phyloP scores from a whole-genome alignment of 1,140 invertebrate species.

The Geopemphigus sp. region DNA sequence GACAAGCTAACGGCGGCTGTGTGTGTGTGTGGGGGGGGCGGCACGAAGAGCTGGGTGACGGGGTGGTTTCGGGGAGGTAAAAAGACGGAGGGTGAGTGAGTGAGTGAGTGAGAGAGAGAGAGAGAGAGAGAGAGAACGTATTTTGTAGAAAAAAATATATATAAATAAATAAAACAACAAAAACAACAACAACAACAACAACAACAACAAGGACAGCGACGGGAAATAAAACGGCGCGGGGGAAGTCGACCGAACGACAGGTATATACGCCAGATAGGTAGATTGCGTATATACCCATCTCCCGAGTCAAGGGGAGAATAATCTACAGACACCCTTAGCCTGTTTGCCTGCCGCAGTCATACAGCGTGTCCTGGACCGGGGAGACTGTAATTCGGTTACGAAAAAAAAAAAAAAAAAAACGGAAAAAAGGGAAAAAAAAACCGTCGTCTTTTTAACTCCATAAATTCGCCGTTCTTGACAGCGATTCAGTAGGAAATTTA shows the following conservation, averaged over 20 bases:
- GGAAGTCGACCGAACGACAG: conserved; percentile 33
- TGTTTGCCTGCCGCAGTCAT: not conserved
- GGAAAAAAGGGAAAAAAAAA: not conserved
- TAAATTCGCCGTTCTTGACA: conserved; percentile 43
- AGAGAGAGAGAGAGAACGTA: not conserved
- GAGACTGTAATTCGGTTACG: conserved; percentile 38
- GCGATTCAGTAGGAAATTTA: conserved; percentile 38
- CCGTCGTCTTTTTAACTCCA: conserved; percentile 44
- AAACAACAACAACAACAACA: no score
- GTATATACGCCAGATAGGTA: conserved; percentile 38
- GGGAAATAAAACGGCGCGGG: conserved; percentile 2
- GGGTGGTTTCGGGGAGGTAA: no score
- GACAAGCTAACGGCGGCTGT: conserved; percentile 16
- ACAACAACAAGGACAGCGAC: not conserved
- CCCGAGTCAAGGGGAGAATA: conserved; percentile 15
- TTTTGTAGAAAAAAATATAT: conserved; percentile 6
- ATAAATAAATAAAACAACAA: conserved; percentile 1
- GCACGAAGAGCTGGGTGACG: no score
- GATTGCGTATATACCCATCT: conserved; percentile 31
- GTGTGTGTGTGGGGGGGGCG: not conserved
- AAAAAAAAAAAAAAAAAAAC: not conserved
- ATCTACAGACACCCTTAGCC: conserved; percentile 37
- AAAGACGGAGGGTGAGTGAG: no score
- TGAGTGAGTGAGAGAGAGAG: no score
- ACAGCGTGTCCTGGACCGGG: not conserved